Evolutionary conservation across 2,113 vertebrate species (phyloP).

Genomic region (Cottus gobio): DNA sequence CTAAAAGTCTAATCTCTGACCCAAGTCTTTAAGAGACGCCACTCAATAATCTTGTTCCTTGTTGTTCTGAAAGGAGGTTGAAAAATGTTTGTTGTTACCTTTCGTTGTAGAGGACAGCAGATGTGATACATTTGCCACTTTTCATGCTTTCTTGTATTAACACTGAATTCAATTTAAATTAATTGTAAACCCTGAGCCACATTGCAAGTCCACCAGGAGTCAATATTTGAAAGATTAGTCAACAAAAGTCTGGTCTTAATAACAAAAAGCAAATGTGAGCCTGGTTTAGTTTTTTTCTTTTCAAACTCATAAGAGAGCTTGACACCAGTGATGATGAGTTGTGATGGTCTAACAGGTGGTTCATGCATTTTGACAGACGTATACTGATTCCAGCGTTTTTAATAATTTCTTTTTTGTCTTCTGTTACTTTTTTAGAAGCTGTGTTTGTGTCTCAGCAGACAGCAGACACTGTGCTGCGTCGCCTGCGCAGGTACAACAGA

Average conservation of each 20-base stretch:
- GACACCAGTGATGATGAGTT: background rate
- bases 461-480: slow-evolving; percentile 82
- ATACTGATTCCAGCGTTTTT: background rate
- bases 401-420: background rate
- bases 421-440: slow-evolving; percentile 47
- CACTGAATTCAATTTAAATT: background rate
- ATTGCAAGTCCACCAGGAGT: background rate
- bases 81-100: background rate
- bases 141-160: background rate
- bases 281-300: background rate
- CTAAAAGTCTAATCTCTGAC: slow-evolving; percentile 3
- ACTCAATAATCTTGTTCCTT: background rate
- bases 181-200: background rate
- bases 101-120: background rate
- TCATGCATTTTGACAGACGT: background rate
- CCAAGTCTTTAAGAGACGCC: background rate
- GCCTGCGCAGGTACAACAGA: slow-evolving; percentile 87
- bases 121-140: background rate
- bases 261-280: background rate
- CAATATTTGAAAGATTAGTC: background rate
- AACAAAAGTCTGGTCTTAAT: no score
- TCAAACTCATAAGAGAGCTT: background rate
- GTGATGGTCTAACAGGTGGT: background rate
- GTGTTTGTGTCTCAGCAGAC: slow-evolving; percentile 85
- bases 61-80: background rate